Percentiles rank a stretch among this genome's conserved stretches.
Conservation (phyloP, 2,113 vertebrate genomes). For the western clawed frog (Xenopus tropicalis) region DNA sequence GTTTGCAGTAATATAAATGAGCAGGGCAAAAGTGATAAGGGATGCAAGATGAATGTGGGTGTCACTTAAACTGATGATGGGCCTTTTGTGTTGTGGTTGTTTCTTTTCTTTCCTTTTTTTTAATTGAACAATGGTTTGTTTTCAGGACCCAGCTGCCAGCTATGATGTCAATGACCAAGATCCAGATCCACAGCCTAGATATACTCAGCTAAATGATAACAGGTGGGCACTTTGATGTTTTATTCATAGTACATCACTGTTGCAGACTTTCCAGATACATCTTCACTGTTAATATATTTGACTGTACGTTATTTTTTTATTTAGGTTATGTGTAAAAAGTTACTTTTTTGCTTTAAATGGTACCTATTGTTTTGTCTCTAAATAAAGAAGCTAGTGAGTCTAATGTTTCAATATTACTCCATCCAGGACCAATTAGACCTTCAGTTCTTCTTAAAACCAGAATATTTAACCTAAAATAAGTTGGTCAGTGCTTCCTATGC, state of each 20-base stretch:
- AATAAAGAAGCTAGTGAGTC: too few species aligned
- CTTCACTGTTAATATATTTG: too few species aligned
- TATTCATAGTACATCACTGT: background rate
- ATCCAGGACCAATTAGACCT: too few species aligned
- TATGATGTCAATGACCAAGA: constrained; percentile 97
- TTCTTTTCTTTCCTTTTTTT: constrained; percentile 8
- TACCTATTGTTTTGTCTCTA: too few species aligned
- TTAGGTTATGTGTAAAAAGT: too few species aligned
- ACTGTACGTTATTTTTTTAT: too few species aligned
- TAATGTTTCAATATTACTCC: too few species aligned
- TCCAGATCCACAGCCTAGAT: constrained; percentile 90
- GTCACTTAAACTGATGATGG: constrained; percentile 18
- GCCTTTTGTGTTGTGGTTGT: background rate
- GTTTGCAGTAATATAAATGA: constrained; percentile 25
- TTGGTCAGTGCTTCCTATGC: too few species aligned
- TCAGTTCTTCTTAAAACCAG: too few species aligned
- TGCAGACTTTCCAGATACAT: too few species aligned
- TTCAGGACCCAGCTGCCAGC: constrained; percentile 86
- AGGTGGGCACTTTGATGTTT: constrained; percentile 65
- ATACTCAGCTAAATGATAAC: constrained; percentile 96
- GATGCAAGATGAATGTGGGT: constrained; percentile 1
- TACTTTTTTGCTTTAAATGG: too few species aligned
- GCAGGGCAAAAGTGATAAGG: constrained; percentile 14
- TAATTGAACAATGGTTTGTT: background rate
- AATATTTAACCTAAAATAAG: too few species aligned